A percentile compares a stretch with the other conserved stretches of the same genome.
Conservation (phyloP, 2,888 invertebrate genomes). For the Prostheceraeus crozeri region DNA sequence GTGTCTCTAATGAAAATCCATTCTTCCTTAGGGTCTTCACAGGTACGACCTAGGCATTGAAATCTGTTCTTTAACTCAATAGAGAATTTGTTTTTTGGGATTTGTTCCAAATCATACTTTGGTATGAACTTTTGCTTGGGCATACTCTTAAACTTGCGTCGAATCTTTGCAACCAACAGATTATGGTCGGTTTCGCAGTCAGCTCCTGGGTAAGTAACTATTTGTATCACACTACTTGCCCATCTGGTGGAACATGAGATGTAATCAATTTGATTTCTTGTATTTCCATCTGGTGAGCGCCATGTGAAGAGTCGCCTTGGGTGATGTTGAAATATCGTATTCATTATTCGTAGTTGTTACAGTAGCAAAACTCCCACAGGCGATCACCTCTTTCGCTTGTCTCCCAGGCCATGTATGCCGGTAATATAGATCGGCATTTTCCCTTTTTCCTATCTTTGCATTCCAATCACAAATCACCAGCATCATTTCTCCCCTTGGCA, state of each 20-base stretch:
- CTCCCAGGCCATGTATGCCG: too few species aligned
- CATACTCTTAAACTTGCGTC: background rate
- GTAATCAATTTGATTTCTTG: constrained; percentile 17
- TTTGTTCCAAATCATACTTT: constrained; percentile 5
- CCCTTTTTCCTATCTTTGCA: constrained; percentile 41
- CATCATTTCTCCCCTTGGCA: constrained; percentile 38
- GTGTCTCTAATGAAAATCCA: too few species aligned
- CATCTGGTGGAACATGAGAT: background rate
- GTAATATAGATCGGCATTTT: too few species aligned
- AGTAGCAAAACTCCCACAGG: constrained; percentile 37
- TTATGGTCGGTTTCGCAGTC: constrained; percentile 22
- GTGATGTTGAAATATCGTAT: constrained; percentile 5
- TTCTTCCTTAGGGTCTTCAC: too few species aligned
- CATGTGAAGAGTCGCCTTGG: constrained; percentile 9
- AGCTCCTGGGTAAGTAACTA: background rate
- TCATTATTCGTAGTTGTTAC: constrained; percentile 3
- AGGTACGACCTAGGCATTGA: too few species aligned
- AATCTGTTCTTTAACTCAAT: too few species aligned
- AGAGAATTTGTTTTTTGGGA: constrained; percentile 12
- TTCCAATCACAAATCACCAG: constrained; percentile 41
- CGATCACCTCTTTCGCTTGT: constrained; percentile 40
- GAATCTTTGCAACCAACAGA: background rate
- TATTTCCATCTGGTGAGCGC: constrained; percentile 13
- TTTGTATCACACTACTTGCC: background rate
- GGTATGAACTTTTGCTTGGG: background rate